Evolutionary conservation across 1,140 invertebrate species (phyloP), one percentile per base, ranked within the genome.

Genomic region (Oncopodura yosiiana): DNA sequence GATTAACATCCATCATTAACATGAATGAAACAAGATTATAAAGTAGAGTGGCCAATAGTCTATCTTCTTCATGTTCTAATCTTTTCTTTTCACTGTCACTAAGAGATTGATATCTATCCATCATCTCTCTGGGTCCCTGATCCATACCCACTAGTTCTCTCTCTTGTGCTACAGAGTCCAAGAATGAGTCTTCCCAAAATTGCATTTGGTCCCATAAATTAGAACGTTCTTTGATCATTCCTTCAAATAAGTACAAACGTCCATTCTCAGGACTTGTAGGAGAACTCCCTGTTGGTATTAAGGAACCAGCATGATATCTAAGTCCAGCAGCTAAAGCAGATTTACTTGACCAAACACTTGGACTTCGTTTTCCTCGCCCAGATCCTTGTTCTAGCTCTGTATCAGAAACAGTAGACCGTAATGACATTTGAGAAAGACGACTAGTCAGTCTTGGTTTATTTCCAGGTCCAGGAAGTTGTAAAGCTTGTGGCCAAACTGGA

Each of bases 101-200:
- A 27, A 99, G 73, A 53, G 82, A 83, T 66, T 89, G 93, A 68
- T 98, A 99, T 62, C 94, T 81, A 67, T 98, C 94, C 86, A 99
- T 96, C 94, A 99, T 97, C 74, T 99, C 95, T 27, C 86, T 81
- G 3, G 94, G 90, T 43, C 94, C 93, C 73, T 99, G 94, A 74
- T 99, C 96, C 94, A 99, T 97, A 49, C 96, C 96, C 58, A 99
- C 91, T 78, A 98, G 92, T 69, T 99, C 95, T 46, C 96, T 76
- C 69, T 99, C 96, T 71, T 99, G 94, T 43, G 94, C 94, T 1
- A 99, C 95, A 0, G 94, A 93, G 73, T 99, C 95, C 23, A 99
- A 74, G 69, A 99, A 99, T 0, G 90, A 87, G 71, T 99, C 94
- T 73, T 99, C 95, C 95, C 96, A 99, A 72, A 99, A 99, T 67